Evolutionary conservation across 2,888 invertebrate genomes (phyloP).

Genomic region (Netelia fuscicornis): DNA sequence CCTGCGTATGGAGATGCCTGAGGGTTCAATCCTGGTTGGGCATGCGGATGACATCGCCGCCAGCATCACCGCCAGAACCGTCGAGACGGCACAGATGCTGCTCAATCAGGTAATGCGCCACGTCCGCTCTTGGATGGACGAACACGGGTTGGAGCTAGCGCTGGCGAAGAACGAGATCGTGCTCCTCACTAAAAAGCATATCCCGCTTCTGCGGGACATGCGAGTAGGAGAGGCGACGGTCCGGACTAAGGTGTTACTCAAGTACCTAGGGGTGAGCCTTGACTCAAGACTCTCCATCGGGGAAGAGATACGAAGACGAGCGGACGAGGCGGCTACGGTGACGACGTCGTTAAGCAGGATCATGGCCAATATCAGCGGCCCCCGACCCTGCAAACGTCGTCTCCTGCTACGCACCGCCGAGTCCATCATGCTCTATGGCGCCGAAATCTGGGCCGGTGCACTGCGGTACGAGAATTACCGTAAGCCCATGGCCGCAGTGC

Average conservation of each 20-base stretch:
- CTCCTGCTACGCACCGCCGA: not conserved
- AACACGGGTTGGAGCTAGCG: not conserved
- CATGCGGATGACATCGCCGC: not conserved
- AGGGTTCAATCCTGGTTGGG: no score
- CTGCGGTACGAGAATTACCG: not conserved
- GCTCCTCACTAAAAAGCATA: not conserved
- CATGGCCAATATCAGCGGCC: not conserved
- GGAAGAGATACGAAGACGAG: not conserved
- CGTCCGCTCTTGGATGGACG: not conserved
- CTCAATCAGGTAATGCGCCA: constrained; percentile 3
- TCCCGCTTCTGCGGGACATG: not conserved
- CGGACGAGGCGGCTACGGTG: not conserved
- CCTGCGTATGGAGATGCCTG: no score
- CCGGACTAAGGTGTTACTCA: not conserved
- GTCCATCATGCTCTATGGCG: no score
- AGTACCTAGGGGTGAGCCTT: not conserved
- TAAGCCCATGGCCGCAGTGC: not conserved
- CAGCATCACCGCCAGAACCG: not conserved
- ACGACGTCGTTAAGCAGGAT: not conserved
- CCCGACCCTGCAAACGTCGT: not conserved
- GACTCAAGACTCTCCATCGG: not conserved
- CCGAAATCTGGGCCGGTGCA: not conserved
- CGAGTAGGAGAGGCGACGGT: not conserved
- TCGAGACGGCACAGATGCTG: not conserved
- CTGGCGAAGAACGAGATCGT: not conserved